Evolutionary conservation across 2,888 invertebrate species (phyloP), one percentile per base, ranked within the genome.

Genomic region (Craniophora ligustri): DNA sequence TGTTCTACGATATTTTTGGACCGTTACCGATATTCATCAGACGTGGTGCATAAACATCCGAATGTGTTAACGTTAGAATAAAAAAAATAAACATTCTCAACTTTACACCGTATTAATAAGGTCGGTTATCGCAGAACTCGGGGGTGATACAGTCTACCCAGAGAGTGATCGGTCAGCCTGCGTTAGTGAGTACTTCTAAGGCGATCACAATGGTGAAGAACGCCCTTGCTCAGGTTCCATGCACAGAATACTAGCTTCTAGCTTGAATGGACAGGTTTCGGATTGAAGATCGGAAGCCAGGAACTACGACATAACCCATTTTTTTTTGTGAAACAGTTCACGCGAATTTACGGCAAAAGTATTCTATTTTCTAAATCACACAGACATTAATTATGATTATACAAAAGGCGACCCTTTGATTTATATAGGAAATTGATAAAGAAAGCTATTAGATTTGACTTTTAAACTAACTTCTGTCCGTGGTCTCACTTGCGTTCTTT

Each of bases 141-240:
- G 93, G 92, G 62, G 91, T 93, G 82, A 91, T 93, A 75, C 93
- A 93, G 76, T 86, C 92, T 39, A 81, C 89, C 32, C 93, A 93
- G 81, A 87, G 92, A 67, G 91, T 93, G 82, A 28, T 65, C 55
- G 35, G 50, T 47, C 91, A 92, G 74, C 89, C 91, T 30, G 81
- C 89, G 44, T 77, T 93, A 57, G 90, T 92, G 74, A 90, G 86
- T 86, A 85, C 91, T 0, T 84, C 92, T 47, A 91, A 92, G 71
- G 82, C 88, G 46, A 86, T 89, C 76, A 81, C 87, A 55, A 82
- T 91, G 81, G 86, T 91, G 72, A 91, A 91, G 83, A 86, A 88
- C 11, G 60, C 63, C 31, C 56, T 73, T 31, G 68, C 81, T 50
- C 84, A 84, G 84, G 84, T 84, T 63, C 39, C 62, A 59, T 65